Base-by-base conservation (phyloP, 2,113 vertebrate genomes). In the Pygoscelis adeliae region DNA sequence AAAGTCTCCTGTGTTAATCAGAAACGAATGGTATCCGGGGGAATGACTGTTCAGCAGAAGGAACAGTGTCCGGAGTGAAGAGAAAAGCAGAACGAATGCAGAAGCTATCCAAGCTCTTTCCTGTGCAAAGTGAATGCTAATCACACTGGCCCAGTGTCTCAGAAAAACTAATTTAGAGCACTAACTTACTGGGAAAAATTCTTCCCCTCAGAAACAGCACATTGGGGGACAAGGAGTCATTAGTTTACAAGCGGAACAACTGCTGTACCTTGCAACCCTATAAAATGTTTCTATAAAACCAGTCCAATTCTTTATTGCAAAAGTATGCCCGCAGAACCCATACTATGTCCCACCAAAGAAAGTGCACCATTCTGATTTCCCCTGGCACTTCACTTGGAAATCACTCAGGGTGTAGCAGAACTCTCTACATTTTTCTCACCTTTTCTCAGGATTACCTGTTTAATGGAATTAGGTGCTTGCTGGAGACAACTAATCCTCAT, bases 81-180 rank as follows among this genome's bases (percentile, higher is more conserved):
- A 83, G 78, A 77, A 94, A 94, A 84, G 76, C 59, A 71, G 81
- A 74, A 89, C 59, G 38, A 78, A 86, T 50, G 63, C 11, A 80
- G 76, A 94, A 83, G 40, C 47, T 55, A 67, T 47, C 65, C 65
- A 59, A 62, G 44, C 69, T 84, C 52, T 52, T 82, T 92, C 83
- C 91, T 82, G 30, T 61, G 86, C 73, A 82, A 61, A 79, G 23
- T 61, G 80, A 96, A 97, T 94, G 56, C 38, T 91, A 95, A 96
- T 91, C 73, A 61, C 30, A 49, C 30, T 21, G 34, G 20, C n/a
- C 56, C 44, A 72, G 32, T 29, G 66, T 85, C 77, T 87, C 78
- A 66, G 76, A 82, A 82, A 82, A 93, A 83, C 55, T 71, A 17
- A 86, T 58, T 77, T 30, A 55, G 42, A 83, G 38, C 50, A 63